Conservation (phyloP, 2,797 vertebrate species). For the Momotus momota region DNA sequence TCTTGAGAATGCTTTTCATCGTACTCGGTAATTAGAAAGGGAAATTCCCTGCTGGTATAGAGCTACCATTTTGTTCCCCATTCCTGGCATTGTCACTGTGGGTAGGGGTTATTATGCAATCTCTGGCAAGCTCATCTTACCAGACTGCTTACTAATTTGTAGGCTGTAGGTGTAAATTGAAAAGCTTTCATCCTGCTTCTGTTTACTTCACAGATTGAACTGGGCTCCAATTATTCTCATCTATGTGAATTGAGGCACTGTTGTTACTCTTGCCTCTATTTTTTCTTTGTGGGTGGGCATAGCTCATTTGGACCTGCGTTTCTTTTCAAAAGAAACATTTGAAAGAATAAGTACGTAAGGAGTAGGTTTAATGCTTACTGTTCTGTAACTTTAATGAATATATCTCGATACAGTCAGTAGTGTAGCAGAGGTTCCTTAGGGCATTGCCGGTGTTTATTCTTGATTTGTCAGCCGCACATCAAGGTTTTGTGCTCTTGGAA, state of each 20-base stretch:
- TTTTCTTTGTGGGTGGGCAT: constrained; percentile 54
- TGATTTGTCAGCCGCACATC: neutral
- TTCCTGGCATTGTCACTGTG: constrained; percentile 34
- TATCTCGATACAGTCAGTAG: neutral
- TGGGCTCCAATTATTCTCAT: constrained; percentile 56
- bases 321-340: constrained; percentile 8
- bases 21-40: constrained; percentile 40
- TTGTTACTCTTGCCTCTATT: constrained; percentile 43
- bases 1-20: constrained; percentile 16
- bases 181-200: constrained; percentile 62
- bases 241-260: constrained; percentile 50
- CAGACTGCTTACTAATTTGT: constrained; percentile 66
- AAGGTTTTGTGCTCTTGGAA: neutral
- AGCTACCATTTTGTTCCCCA: constrained; percentile 46
- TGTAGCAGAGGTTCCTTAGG: neutral
- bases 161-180: constrained; percentile 69
- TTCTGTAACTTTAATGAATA: neutral
- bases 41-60: constrained; percentile 50
- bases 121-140: constrained; percentile 45
- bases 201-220: constrained; percentile 67
- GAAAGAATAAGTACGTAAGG: neutral
- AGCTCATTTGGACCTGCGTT: constrained; percentile 9
- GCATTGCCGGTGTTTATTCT: neutral
- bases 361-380: neutral
- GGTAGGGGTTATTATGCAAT: constrained; percentile 57